A percentile compares a stretch with the other conserved stretches of the same genome.
These are phyloP conservation scores for Notarius lentiginosus DNA, from an alignment of 2,113 vertebrate genomes.

Conservation along the genomic window DNA sequence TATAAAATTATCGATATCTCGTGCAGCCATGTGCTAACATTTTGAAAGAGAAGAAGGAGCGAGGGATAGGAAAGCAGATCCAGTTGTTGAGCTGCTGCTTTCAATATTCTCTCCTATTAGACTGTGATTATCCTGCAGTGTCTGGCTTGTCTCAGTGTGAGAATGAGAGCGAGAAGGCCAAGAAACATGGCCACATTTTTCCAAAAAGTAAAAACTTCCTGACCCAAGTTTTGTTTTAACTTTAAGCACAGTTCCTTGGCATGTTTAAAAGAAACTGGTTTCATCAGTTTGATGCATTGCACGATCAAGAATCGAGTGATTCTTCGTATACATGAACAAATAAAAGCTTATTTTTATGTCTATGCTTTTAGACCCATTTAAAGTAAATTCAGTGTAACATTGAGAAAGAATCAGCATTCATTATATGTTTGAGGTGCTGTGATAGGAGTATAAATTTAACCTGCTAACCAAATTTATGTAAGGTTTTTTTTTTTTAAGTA, in stretches of 20 bases:
- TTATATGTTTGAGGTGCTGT: background rate
- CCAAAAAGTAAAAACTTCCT: conserved; percentile 73
- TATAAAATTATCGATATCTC: conserved; percentile 63
- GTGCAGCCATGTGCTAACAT: conserved; percentile 67
- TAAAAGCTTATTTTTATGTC: background rate
- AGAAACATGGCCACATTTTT: conserved; percentile 54
- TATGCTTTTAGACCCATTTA: background rate
- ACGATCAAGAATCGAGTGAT: background rate
- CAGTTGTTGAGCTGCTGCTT: conserved; percentile 69
- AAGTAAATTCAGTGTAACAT: background rate
- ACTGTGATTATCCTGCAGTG: conserved; percentile 72
- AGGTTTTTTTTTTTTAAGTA: too few relatives aligned
- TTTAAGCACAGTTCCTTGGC: conserved; percentile 8
- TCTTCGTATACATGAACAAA: background rate
- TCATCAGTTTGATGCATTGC: background rate
- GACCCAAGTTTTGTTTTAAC: conserved; percentile 38
- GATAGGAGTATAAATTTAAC: background rate
- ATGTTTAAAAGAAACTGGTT: background rate
- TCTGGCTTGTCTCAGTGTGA: conserved; percentile 75
- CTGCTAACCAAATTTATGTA: background rate
- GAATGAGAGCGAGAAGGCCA: conserved; percentile 64
- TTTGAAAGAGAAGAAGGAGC: conserved; percentile 58
- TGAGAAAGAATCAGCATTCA: background rate
- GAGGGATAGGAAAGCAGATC: conserved; percentile 56
- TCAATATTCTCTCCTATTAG: conserved; percentile 77